Base-by-base conservation (phyloP, 2,888 invertebrate genomes). In the Tenthredo notha region DNA sequence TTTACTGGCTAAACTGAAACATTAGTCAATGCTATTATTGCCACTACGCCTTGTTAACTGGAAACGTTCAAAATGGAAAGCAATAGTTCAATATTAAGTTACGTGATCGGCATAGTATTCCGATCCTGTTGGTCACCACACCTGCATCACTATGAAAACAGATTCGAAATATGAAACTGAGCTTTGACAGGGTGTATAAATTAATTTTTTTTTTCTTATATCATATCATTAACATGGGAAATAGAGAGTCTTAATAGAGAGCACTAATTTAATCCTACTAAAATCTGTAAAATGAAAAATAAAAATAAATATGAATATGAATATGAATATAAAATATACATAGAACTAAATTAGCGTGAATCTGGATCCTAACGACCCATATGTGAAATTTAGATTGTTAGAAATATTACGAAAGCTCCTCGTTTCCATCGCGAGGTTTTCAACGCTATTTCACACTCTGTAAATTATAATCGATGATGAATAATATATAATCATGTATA, bases 21-120 rank as follows among this genome's bases (percentile, higher is more conserved):
- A n/a, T 70, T 1, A 70, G 37, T 37, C 29, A 0, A 37, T 70
- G 70, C 33, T 37, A n/a, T 33, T 61, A 61, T 21, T 9, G 6
- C 21, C 21, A 61, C 61, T 50, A 61, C 2, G 21, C 43, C 75
- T 40, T 40, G 43, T 75, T 75, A 25, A 75, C 25, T 40, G 25
- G n/a, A 37, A 75, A 75, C 75, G 75, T 40, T 75, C 37, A 29
- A 25, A 75, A 75, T 75, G 75, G 43, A 75, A 54, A 77, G 33
- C 33, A 54, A 18, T 50, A 15, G 74, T 43, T 74, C 15, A 33
- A 50, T 33, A 77, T 77, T 54, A n/a, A 29, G 54, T 77, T 50
- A 77, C 54, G 77, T 50, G 50, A 77, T 77, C 25, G 77, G 15
- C 25, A 29, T 18, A 15, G 67, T 67, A 67, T 33, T 67, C 12